Base-by-base conservation (phyloP, 1,140 invertebrate species). In the Trypoxylus dichotomus region DNA sequence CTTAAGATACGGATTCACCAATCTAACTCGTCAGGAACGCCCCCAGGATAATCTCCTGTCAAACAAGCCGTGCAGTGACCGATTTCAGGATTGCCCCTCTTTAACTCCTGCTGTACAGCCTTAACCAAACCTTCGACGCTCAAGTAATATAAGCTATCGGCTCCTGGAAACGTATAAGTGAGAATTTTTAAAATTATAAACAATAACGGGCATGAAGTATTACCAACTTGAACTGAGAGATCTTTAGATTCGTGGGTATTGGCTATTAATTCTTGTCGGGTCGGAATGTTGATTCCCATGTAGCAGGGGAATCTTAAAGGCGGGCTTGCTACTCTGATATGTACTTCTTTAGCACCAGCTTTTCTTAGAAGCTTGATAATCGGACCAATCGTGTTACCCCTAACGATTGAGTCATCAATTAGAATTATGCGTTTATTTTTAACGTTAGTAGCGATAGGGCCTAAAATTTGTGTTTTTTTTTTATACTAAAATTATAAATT, bases 261-360 rank as follows among this genome's bases (percentile, higher is more conserved):
- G 19, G 97, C 97, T 81, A 99, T 97, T 11, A 99, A 91, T 87
- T 99, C 98, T 84, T 97, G 95, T 77, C 92, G 89, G 0, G 97
- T 98, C 19, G 98, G 97, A 82, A 99, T 99, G 85, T 99, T 99
- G 80, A 99, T 99, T 71, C 98, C 98, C 98, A 99, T 99, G 87
- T 98, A 99, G 85, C 98, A 99, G 0, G 98, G 97, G 88, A 96
- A 94, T 82, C 94, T 93, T 15, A 99, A 88, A 2, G 98, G 97
- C 0, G 98, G 98, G 24, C 97, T 98, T 19, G 98, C 98, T 79
- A 99, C 95, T 82, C 97, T 90, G 32, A 99, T 93, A 86, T 99
- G 98, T 8, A 99, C 97, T 90, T 99, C 96, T 83, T 91, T 94
- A 1, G 97, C 97, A 0, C 98, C 98, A 13, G 96, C 95, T 85